phyloP scores from a whole-genome alignment of 2,888 invertebrate genomes.

The Geotrupes spiniger region DNA sequence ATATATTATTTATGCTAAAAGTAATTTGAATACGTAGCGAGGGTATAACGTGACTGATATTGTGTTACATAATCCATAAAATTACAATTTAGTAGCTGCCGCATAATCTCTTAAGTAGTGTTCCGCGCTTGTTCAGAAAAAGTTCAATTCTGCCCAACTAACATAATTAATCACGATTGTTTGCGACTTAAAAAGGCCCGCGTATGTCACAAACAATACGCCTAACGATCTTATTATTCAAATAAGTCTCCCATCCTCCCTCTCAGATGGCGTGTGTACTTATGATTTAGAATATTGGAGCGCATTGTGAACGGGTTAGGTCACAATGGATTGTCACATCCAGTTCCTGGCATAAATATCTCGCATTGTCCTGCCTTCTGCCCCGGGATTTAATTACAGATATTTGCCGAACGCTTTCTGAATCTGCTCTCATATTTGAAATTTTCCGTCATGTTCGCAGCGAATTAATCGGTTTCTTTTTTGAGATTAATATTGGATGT shows the following conservation, averaged over 20 bases:
- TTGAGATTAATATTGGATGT: too few relatives aligned
- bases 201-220: constrained; percentile 9
- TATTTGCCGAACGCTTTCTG: constrained; percentile 26
- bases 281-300: constrained; percentile 37
- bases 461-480: too few relatives aligned
- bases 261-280: constrained; percentile 29
- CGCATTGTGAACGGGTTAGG: constrained; percentile 32
- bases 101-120: too few relatives aligned
- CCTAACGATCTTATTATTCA: constrained; percentile 17
- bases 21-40: constrained; percentile 8
- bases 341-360: constrained; percentile 41
- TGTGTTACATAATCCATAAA: too few relatives aligned
- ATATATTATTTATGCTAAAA: constrained; percentile 21
- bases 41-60: not conserved
- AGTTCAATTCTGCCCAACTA: too few relatives aligned
- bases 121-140: too few relatives aligned
- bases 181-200: not conserved
- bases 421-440: constrained; percentile 1
- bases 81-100: too few relatives aligned
- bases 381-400: constrained; percentile 39
- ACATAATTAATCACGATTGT: too few relatives aligned
- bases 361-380: constrained; percentile 35
- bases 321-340: constrained; percentile 43
- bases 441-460: constrained; percentile 7
- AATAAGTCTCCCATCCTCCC: constrained; percentile 11